Percentiles rank a stretch among this genome's conserved stretches.
Conservation (phyloP, 1,140 invertebrate genomes). For the Vollenhovia emeryi region DNA sequence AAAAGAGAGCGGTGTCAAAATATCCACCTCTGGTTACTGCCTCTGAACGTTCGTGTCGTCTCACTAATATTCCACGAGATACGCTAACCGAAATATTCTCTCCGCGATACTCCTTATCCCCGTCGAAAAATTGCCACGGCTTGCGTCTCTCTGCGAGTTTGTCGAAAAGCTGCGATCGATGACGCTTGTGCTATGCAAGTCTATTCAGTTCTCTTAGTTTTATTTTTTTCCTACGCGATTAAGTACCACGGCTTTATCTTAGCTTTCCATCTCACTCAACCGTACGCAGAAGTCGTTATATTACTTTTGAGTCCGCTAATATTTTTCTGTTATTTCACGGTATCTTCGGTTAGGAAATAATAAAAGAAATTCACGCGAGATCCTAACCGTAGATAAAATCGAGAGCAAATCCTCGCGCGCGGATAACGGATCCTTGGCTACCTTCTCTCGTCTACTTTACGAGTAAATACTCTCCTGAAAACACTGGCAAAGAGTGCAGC, state of each 20-base stretch:
- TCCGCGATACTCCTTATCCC: not conserved
- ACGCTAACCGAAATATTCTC: slow-evolving; percentile 24
- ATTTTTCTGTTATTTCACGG: slow-evolving; percentile 33
- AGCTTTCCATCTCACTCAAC: not conserved
- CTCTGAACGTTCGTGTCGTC: not conserved
- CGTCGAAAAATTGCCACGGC: slow-evolving; percentile 3
- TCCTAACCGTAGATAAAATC: slow-evolving; percentile 53
- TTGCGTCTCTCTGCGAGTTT: slow-evolving; percentile 17
- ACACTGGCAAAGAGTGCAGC: slow-evolving; percentile 39
- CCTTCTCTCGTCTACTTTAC: slow-evolving; percentile 29
- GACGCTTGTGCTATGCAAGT: slow-evolving; percentile 51
- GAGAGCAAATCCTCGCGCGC: slow-evolving; percentile 41
- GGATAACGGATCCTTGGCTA: slow-evolving; percentile 39
- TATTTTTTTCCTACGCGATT: not conserved
- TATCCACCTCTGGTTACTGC: not conserved
- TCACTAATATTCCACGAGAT: slow-evolving; percentile 8
- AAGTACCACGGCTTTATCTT: slow-evolving; percentile 20
- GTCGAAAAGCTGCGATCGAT: slow-evolving; percentile 56
- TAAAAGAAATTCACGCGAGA: slow-evolving; percentile 45
- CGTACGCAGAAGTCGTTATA: not conserved
- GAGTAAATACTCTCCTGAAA: slow-evolving; percentile 44
- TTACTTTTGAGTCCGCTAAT: slow-evolving; percentile 19
- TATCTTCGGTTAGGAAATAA: slow-evolving; percentile 29
- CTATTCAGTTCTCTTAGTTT: slow-evolving; percentile 36
- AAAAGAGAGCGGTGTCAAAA: not conserved